Percentiles rank a stretch among this genome's conserved stretches.
phyloP scores from a whole-genome alignment of 2,113 vertebrate genomes.

The Anolis sagrei region DNA sequence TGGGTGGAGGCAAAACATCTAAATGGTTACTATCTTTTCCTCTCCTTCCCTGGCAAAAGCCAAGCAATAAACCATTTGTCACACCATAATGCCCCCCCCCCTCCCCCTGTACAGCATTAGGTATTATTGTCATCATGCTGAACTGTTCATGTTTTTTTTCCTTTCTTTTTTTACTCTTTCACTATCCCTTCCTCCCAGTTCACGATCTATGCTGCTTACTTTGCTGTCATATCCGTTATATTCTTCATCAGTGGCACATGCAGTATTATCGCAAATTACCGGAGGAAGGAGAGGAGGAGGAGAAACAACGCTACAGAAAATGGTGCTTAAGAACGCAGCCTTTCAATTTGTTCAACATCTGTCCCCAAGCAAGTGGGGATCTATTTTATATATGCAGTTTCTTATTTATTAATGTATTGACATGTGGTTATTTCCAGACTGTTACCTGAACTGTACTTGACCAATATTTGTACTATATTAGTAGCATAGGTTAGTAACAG shows the following conservation, averaged over 20 bases:
- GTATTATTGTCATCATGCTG: not conserved
- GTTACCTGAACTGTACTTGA: slow-evolving; percentile 42
- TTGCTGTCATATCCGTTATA: slow-evolving; percentile 84
- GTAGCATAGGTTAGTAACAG: slow-evolving; percentile 60
- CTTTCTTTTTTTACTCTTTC: not conserved
- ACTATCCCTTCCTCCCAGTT: slow-evolving; percentile 78
- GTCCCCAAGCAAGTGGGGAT: slow-evolving; percentile 8
- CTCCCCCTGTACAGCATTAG: too few species aligned
- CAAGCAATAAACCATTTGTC: not conserved
- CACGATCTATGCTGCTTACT: slow-evolving; percentile 90
- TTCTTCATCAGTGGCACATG: slow-evolving; percentile 85
- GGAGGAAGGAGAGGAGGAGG: slow-evolving; percentile 51
- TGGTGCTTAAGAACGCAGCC: slow-evolving; percentile 38
- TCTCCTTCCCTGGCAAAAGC: not conserved
- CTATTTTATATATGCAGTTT: slow-evolving; percentile 34
- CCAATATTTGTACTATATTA: slow-evolving; percentile 63
- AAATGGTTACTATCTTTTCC: not conserved
- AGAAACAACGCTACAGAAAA: slow-evolving; percentile 56
- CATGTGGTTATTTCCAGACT: slow-evolving; percentile 64
- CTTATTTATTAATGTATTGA: slow-evolving; percentile 61
- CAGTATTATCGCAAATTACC: slow-evolving; percentile 73
- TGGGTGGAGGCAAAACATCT: not conserved
- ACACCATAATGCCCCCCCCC: not conserved
- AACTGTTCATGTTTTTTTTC: not conserved
- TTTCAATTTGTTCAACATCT: slow-evolving; percentile 10